phyloP scores from a whole-genome alignment of 2,797 vertebrate species.

The Pseudochromis fuscus region DNA sequence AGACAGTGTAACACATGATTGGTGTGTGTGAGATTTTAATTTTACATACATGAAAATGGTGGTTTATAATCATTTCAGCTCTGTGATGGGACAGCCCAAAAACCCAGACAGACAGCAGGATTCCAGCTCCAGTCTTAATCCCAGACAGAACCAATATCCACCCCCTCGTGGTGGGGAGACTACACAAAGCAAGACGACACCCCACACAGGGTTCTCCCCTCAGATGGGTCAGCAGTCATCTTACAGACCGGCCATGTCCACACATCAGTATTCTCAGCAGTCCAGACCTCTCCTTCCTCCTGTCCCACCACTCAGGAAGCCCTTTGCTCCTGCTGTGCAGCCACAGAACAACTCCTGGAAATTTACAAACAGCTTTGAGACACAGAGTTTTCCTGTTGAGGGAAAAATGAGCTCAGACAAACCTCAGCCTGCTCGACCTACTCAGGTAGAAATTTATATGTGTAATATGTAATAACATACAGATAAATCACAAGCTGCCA shows the following conservation, averaged over 20 bases:
- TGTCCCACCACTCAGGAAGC: slow-evolving; percentile 33
- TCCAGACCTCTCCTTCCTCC: slow-evolving; percentile 39
- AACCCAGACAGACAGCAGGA: slow-evolving; percentile 60
- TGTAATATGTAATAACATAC: not conserved
- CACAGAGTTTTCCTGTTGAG: slow-evolving; percentile 21
- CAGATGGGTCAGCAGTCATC: slow-evolving; percentile 65
- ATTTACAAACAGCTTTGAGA: slow-evolving; percentile 71
- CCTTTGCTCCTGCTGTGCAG: slow-evolving; percentile 37
- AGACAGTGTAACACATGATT: not conserved
- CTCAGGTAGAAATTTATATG: slow-evolving; percentile 49
- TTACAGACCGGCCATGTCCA: slow-evolving; percentile 41
- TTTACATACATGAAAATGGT: not conserved
- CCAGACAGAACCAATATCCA: slow-evolving; percentile 59
- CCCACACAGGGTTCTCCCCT: slow-evolving; percentile 51
- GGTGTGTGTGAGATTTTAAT: not conserved
- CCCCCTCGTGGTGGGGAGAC: slow-evolving; percentile 26
- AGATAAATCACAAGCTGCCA: not conserved
- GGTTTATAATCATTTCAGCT: slow-evolving; percentile 64
- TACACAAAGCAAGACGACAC: slow-evolving; percentile 52
- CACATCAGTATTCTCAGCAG: slow-evolving; percentile 62
- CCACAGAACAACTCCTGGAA: slow-evolving; percentile 73
- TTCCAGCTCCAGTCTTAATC: slow-evolving; percentile 30
- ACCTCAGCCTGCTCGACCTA: slow-evolving; percentile 14
- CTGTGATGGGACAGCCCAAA: slow-evolving; percentile 53
- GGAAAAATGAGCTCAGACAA: slow-evolving; percentile 39